These are phyloP conservation scores for Prunella fulvescens DNA, from an alignment of 2,113 vertebrate species.

Conservation along the genomic window DNA sequence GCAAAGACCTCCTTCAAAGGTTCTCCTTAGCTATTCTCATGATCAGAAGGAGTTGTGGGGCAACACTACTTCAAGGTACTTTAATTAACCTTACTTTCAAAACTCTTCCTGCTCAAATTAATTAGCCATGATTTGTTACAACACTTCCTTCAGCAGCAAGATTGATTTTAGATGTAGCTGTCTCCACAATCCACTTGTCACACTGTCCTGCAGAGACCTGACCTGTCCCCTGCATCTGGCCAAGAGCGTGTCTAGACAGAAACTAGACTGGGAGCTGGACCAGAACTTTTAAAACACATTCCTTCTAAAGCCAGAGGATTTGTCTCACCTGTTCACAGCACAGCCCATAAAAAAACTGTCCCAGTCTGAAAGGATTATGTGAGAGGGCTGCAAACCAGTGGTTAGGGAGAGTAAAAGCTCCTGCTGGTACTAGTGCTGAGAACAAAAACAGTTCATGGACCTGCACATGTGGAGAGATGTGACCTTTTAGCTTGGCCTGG, in stretches of 20 bases:
- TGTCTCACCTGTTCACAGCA: not conserved
- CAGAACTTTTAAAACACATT: not conserved
- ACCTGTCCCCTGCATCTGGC: not conserved
- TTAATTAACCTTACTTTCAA: not conserved
- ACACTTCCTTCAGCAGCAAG: not conserved
- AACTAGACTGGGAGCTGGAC: not conserved
- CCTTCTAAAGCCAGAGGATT: not conserved
- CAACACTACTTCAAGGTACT: not conserved
- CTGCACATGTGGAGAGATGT: not conserved
- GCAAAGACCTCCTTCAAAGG: not conserved
- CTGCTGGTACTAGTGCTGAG: not conserved
- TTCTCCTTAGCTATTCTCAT: not conserved
- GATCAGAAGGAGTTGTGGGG: not conserved
- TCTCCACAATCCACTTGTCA: not conserved
- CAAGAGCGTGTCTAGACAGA: not conserved
- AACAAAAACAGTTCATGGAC: not conserved
- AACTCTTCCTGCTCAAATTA: not conserved
- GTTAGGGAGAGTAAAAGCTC: not conserved
- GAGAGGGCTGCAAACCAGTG: not conserved
- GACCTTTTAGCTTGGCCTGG: not conserved
- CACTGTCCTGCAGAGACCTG: not conserved
- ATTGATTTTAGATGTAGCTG: not conserved
- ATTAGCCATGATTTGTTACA: not conserved
- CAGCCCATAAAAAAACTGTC: not conserved
- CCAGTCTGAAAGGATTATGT: not conserved